Conservation (phyloP, 2,113 vertebrate genomes). For the Microcebus tavaratra region DNA sequence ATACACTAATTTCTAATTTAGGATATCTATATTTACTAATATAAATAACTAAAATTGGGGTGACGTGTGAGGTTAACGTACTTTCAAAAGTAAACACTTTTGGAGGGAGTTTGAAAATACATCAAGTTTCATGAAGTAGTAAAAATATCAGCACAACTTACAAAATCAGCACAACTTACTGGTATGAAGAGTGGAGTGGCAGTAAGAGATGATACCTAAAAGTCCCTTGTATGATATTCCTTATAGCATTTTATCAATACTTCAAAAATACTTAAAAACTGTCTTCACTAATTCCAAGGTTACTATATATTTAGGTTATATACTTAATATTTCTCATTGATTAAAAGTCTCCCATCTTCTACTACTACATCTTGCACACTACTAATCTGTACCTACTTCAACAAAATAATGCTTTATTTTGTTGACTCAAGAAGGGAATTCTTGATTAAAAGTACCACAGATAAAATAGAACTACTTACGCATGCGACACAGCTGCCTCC, state of each 20-base stretch:
- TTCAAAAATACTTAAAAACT: constrained; percentile 37
- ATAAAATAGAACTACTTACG: constrained; percentile 87
- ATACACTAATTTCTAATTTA: not conserved
- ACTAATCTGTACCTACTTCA: not conserved
- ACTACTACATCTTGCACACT: not conserved
- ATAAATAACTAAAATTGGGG: constrained; percentile 5
- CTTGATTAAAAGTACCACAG: constrained; percentile 10
- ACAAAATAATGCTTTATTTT: constrained; percentile 18
- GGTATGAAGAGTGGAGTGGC: not conserved
- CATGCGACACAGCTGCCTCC: constrained; percentile 96
- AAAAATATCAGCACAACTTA: not conserved
- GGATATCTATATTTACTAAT: not conserved
- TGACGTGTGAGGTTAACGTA: not conserved
- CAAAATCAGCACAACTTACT: not conserved
- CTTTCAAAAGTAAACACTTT: not conserved
- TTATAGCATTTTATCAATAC: not conserved
- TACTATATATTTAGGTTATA: not conserved
- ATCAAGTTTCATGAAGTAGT: not conserved
- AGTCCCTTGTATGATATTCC: not conserved
- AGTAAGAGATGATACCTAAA: not conserved
- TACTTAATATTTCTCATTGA: not conserved
- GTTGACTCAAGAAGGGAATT: not conserved
- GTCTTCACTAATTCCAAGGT: not conserved
- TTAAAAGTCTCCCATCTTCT: not conserved
- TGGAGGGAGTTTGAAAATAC: not conserved